Conservation (phyloP, 2,888 invertebrate species). For the Trissolcus japonicus region DNA sequence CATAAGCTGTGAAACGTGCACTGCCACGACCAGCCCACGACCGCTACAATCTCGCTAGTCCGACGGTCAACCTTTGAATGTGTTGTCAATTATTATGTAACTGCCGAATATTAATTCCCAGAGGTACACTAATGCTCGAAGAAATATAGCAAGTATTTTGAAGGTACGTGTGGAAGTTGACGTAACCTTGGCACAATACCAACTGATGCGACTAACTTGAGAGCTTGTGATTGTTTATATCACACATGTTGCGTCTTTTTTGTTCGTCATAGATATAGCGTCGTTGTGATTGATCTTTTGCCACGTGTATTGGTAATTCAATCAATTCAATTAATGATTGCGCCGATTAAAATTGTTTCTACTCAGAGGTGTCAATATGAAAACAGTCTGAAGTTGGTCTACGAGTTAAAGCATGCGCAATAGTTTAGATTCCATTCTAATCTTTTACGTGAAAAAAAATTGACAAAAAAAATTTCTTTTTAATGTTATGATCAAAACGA, state of each 20-base stretch:
- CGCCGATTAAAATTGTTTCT: background rate
- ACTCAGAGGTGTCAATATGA: background rate
- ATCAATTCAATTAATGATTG: background rate
- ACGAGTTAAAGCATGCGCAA: background rate
- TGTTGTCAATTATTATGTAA: slow-evolving; percentile 43
- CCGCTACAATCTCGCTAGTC: slow-evolving; percentile 33
- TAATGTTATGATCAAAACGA: background rate
- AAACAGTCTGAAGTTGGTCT: slow-evolving; percentile 34
- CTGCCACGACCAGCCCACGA: background rate
- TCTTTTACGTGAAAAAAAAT: background rate
- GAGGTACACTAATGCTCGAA: slow-evolving; percentile 15
- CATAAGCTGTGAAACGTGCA: background rate
- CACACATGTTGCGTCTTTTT: background rate
- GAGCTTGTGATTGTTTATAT: background rate
- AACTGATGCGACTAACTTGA: slow-evolving; percentile 10
- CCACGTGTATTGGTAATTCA: background rate
- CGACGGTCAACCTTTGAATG: slow-evolving; percentile 54
- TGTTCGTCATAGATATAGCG: background rate
- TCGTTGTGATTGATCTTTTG: background rate
- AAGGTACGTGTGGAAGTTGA: slow-evolving; percentile 1
- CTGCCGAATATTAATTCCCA: slow-evolving; percentile 28
- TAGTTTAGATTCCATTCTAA: background rate
- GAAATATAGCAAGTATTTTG: slow-evolving; percentile 30
- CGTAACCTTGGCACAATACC: slow-evolving; percentile 44
- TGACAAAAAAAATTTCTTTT: background rate